Evolutionary conservation across 2,888 invertebrate genomes (phyloP), one percentile per base, ranked within the genome.

Genomic region (Keiferia lycopersicella): DNA sequence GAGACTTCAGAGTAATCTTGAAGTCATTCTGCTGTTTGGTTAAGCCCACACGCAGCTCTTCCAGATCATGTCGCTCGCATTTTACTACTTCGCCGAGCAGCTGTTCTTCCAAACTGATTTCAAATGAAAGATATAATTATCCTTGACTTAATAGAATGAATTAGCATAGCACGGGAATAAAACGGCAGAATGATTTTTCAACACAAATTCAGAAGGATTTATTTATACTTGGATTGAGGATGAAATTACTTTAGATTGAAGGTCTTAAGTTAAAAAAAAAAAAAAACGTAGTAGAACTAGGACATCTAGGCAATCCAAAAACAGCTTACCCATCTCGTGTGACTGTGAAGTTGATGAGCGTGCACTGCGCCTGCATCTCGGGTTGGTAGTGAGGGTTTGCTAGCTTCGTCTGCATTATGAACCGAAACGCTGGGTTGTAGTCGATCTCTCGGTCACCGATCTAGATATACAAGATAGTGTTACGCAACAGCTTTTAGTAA

Each of bases 301-400:
- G 34, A 34, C 6, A 30, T 6, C 11, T 1, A 41, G 4, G 16
- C n/a, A 73, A 68, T 20, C 38, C 2, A 26, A n/a, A 45, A 34
- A 56, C n/a, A n/a, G n/a, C 79, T 79, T 70, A 91, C 83, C 97
- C 98, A 82, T 98, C 98, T 77, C 95, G 94, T 0, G 98, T 98
- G 1, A 98, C 98, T 1, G 98, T 98, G 77, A 98, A 98, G 87
- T 98, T 98, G 68, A 98, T 98, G 16, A 98, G 93, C 0, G 98
- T 98, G 8, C 98, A 96, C 88, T 98, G 98, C 0, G 98, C 98
- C 86, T 98, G 98, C 94, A 98, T 96, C 88, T 98, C 98, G 0
- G 98, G 98, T 80, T 98, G 97, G 82, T 98, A 98, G 88, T 98
- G 98, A 0, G 98, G 98, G 89, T 98, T 98, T 0, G 97, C 98